Conservation (phyloP, 1,140 invertebrate species). For the Bombyx mori region DNA sequence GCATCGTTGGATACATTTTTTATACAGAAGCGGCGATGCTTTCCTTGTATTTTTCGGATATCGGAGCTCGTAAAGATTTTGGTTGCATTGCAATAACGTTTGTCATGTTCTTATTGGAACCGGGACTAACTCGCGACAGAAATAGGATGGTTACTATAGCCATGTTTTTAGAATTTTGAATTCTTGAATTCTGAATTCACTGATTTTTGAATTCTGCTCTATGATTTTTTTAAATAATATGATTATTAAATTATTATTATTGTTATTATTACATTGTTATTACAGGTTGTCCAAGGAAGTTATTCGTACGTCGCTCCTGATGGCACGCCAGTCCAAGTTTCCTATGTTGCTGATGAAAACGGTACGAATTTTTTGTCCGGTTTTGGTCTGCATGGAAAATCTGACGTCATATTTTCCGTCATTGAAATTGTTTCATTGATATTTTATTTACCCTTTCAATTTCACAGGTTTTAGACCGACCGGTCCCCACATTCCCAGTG, state of each 20-base stretch:
- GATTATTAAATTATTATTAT: neutral
- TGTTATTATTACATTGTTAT: constrained; percentile 1
- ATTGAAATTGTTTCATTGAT: neutral
- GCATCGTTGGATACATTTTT: too few relatives aligned
- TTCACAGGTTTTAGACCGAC: constrained; percentile 58
- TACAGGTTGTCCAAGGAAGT: constrained; percentile 74
- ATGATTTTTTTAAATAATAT: neutral
- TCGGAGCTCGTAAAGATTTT: too few relatives aligned
- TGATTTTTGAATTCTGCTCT: too few relatives aligned
- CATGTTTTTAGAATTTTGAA: too few relatives aligned
- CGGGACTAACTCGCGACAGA: too few relatives aligned
- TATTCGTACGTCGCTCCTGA: constrained; percentile 86
- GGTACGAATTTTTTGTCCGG: constrained; percentile 29
- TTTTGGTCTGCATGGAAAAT: neutral
- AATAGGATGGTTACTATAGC: too few relatives aligned
- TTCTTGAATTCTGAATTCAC: too few relatives aligned
- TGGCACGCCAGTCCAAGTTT: constrained; percentile 76
- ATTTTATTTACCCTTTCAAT: neutral
- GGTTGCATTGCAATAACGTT: too few relatives aligned
- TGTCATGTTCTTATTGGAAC: too few relatives aligned
- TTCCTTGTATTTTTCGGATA: too few relatives aligned
- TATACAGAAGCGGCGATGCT: too few relatives aligned
- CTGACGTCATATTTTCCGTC: neutral
- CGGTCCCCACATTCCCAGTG: constrained; percentile 48
- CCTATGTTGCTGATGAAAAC: constrained; percentile 76